Percentiles rank a stretch among this genome's conserved stretches.
These are phyloP conservation scores for Bradypus variegatus DNA, from an alignment of 2,797 vertebrate species.

Conservation along the genomic window DNA sequence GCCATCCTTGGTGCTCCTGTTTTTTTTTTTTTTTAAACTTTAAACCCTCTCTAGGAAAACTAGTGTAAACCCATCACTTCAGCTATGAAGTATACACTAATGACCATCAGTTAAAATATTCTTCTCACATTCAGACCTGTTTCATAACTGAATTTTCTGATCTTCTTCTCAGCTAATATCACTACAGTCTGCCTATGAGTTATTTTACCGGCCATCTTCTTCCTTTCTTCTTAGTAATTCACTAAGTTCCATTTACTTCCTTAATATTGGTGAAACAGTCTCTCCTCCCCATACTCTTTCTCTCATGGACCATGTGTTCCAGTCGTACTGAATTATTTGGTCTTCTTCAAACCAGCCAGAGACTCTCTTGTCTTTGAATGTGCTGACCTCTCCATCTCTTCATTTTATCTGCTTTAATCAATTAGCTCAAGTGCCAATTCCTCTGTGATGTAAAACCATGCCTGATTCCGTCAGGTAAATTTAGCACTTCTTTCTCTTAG, in stretches of 20 bases:
- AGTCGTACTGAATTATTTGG: neutral
- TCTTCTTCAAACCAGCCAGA: neutral
- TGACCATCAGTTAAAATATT: neutral
- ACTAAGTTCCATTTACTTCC: neutral
- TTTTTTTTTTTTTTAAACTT: neutral
- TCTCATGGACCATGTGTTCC: neutral
- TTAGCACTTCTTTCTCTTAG: neutral
- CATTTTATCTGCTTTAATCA: neutral
- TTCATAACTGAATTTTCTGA: neutral
- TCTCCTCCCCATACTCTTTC: neutral
- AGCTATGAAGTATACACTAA: neutral
- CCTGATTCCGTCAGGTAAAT: neutral
- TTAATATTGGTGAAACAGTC: neutral
- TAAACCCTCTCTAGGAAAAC: neutral
- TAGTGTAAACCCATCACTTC: neutral
- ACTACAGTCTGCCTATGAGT: neutral
- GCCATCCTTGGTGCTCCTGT: neutral
- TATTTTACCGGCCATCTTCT: neutral
- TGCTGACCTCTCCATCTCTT: neutral
- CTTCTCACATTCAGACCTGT: neutral
- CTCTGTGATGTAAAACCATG: neutral
- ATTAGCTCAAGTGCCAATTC: neutral
- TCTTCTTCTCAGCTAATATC: neutral
- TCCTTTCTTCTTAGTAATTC: neutral
- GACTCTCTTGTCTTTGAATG: neutral